Evolutionary conservation across 2,888 invertebrate species (phyloP), one percentile per base, ranked within the genome.

Genomic region (Pandemis cinnamomeana): DNA sequence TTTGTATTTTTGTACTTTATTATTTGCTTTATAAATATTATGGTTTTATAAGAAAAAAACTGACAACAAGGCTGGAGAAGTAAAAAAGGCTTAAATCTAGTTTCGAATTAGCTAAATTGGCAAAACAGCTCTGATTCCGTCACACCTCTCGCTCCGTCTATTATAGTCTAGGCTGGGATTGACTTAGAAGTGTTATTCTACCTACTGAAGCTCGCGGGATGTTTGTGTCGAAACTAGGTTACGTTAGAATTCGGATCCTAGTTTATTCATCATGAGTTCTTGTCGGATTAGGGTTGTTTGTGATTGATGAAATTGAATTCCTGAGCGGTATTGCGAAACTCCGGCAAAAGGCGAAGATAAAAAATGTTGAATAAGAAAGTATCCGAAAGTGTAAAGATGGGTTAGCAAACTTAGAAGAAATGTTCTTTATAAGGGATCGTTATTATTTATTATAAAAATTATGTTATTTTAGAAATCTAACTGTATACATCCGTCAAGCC

Each of bases 81-180:
- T 7, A 44, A 44, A 7, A 51, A 51, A 51, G 6, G 2, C 11
- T 11, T 3, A 10, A 46, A 46, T 46, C 11, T 46, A 46, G 11
- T 5, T n/a, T 6, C 51, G 13, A 51, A 44, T 7, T 8, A n/a
- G 51, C 5, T 51, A n/a, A n/a, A n/a, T 46, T 46, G 46, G 11
- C 46, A 53, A 53, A n/a, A 53, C 15, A n/a, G 55, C 20, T 20
- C 55, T 55, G 55, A 55, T 55, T 58, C 79, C 77, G 77, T 71
- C 72, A 62, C 72, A 71, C 68, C 71, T n/a, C 61, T 61, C n/a
- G 61, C 58, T 55, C 13, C 71, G 11, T 55, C 36, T 67, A 67
- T 67, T n/a, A 48, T 62, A 27, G 58, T 58, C 58, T 58, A 58
- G 67, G 42, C 61, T 53, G 53, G 51, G 44, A 72, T 72, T 72